phyloP scores from a whole-genome alignment of 2,797 vertebrate species.

The Rhincodon typus region DNA sequence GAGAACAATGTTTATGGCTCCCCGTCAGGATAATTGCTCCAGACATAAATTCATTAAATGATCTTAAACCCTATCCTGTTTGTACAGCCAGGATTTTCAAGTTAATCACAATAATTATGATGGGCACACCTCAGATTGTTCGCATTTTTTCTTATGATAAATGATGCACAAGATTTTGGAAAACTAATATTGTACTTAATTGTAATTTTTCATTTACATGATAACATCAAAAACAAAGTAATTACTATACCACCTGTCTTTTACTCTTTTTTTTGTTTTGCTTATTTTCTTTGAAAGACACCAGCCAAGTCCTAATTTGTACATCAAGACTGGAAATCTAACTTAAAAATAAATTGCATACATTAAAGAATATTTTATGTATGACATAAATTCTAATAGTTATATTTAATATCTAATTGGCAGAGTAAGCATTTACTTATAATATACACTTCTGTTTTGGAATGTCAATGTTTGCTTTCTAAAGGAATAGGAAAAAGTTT shows the following conservation, averaged over 20 bases:
- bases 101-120: constrained; percentile 25
- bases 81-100: constrained; percentile 4
- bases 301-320: not conserved
- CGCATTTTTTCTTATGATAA: not conserved
- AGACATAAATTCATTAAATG: constrained; percentile 42
- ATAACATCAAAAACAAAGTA: not conserved
- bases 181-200: not conserved
- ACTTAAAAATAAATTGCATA: not conserved
- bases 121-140: constrained; percentile 32
- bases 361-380: not conserved
- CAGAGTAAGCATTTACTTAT: not conserved
- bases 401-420: not conserved
- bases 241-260: not conserved
- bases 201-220: not conserved
- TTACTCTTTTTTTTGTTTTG: not conserved
- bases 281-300: not conserved
- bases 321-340: not conserved
- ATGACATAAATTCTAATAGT: not conserved
- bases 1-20: constrained; percentile 40
- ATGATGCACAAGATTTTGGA: not conserved
- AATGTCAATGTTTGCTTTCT: not conserved
- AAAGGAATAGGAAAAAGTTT: not conserved
- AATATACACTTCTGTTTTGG: not conserved
- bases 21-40: constrained; percentile 40
- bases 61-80: constrained; percentile 13